Evolutionary conservation across 2,113 vertebrate genomes (phyloP).

Genomic region (Boleophthalmus pectinirostris): DNA sequence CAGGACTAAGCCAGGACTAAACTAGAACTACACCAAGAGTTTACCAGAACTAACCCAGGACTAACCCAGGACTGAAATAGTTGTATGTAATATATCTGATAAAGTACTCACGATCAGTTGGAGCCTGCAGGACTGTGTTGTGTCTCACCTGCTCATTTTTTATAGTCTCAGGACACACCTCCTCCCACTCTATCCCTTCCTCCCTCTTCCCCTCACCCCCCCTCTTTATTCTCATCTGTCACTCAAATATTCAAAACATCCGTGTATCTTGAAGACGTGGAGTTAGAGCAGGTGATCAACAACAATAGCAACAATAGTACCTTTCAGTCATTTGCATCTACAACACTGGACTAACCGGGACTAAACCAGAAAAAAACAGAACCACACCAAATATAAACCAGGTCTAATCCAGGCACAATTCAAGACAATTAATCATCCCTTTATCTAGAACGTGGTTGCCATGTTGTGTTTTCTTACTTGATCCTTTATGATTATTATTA

Average conservation of each 20-base stretch:
- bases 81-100: too few relatives aligned
- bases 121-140: neutral
- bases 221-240: neutral
- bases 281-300: neutral
- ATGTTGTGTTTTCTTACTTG: too few relatives aligned
- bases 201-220: neutral
- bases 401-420: neutral
- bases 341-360: neutral
- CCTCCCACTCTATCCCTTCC: neutral
- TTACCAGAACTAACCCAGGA: too few relatives aligned
- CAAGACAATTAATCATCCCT: neutral
- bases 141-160: neutral
- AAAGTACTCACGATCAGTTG: neutral
- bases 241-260: neutral
- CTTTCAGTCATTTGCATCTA: neutral
- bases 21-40: too few relatives aligned
- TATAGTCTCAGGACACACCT: neutral
- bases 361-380: neutral
- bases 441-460: too few relatives aligned
- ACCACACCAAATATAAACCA: neutral
- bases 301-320: neutral
- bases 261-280: too few relatives aligned
- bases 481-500: too few relatives aligned
- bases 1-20: too few relatives aligned
- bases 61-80: too few relatives aligned